Conservation (phyloP, 2,113 vertebrate genomes). For the Galeopterus variegatus region DNA sequence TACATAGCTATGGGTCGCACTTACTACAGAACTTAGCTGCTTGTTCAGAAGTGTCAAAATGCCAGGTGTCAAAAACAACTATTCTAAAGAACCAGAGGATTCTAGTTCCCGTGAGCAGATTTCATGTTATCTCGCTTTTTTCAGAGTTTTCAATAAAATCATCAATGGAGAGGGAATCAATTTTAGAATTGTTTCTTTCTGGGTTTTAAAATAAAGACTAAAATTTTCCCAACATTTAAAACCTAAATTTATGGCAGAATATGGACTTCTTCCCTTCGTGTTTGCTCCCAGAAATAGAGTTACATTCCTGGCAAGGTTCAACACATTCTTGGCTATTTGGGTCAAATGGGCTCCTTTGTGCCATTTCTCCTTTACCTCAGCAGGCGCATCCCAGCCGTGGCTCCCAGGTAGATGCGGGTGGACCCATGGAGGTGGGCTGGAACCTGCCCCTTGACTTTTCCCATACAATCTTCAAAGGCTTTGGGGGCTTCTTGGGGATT, state of each 20-base stretch:
- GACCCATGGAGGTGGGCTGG: conserved; percentile 89
- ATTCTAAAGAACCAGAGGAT: not conserved
- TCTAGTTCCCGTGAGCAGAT: not conserved
- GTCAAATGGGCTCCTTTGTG: not conserved
- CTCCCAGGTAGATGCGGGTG: conserved; percentile 94
- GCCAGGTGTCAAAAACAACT: not conserved
- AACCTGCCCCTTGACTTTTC: conserved; percentile 87
- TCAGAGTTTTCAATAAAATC: conserved; percentile 4
- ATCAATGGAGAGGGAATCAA: not conserved
- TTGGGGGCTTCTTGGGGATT: conserved; percentile 85
- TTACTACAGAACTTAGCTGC: not conserved
- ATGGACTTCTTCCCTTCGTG: conserved; percentile 53
- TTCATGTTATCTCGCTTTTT: not conserved
- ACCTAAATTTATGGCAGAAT: conserved; percentile 59
- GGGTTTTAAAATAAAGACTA: conserved; percentile 64
- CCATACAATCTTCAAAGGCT: conserved; percentile 91
- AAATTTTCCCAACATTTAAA: conserved; percentile 32
- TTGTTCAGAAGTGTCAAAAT: not conserved
- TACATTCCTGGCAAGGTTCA: conserved; percentile 43
- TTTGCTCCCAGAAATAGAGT: conserved; percentile 31
- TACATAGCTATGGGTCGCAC: not conserved
- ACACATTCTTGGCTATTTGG: conserved; percentile 8
- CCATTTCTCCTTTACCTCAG: conserved; percentile 90
- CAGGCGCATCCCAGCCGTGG: conserved; percentile 97
- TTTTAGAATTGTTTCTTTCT: conserved; percentile 39